Conservation (phyloP, 1,140 invertebrate species). For the Pteromalus puparum region DNA sequence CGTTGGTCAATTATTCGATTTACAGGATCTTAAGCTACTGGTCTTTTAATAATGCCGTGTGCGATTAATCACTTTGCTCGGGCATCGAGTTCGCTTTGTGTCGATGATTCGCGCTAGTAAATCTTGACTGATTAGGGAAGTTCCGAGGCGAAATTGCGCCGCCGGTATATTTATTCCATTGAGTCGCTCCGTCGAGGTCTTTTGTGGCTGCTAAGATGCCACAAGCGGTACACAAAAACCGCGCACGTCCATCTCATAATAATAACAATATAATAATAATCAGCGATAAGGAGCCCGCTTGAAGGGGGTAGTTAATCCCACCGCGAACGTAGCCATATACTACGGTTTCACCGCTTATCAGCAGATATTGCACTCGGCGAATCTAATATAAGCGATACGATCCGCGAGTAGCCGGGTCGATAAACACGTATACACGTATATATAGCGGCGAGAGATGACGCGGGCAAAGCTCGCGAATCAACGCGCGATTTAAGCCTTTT, state of each 20-base stretch:
- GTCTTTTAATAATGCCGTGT: too few species aligned
- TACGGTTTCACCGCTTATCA: background rate
- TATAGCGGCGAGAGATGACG: too few species aligned
- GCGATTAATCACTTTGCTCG: too few species aligned
- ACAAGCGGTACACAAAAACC: constrained; percentile 57
- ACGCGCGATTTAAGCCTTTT: constrained; percentile 15
- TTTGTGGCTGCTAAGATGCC: constrained; percentile 57
- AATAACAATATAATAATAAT: constrained; percentile 56
- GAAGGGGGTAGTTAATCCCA: background rate
- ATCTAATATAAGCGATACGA: background rate
- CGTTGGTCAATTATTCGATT: too few species aligned
- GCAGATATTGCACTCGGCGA: background rate
- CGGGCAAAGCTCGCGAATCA: constrained; percentile 2
- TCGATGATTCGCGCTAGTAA: constrained; percentile 65
- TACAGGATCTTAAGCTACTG: too few species aligned
- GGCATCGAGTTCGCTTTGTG: constrained; percentile 54
- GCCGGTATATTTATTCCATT: constrained; percentile 62
- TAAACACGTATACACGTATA: background rate
- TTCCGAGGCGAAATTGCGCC: constrained; percentile 57
- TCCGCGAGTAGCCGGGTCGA: background rate
- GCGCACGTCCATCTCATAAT: background rate
- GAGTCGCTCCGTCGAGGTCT: constrained; percentile 48
- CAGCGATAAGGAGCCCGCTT: constrained; percentile 41
- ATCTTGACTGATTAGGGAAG: constrained; percentile 67
- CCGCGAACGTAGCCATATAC: background rate